Evolutionary conservation across 2,113 vertebrate genomes (phyloP), one percentile per base, ranked within the genome.

Genomic region (Zapus hudsonius): DNA sequence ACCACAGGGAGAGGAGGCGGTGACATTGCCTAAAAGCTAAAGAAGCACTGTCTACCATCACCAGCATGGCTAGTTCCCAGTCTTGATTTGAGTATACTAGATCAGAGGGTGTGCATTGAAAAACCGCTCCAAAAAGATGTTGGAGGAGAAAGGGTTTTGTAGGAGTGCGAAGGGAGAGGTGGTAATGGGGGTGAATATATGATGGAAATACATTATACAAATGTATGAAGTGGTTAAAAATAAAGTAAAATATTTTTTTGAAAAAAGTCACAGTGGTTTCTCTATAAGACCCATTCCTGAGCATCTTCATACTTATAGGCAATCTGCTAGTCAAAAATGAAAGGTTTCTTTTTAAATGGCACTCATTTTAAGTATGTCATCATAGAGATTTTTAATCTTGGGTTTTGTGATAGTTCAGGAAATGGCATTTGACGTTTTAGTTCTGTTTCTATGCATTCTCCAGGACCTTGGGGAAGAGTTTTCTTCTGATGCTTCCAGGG

Each of bases 371-470:
- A 73, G 33, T 73, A 55, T 42, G 42, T n/a, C 36, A 52, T n/a
- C 20, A 17, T 17, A 42, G 19, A 4, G 6, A 92, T 89, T 84
- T 89, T 92, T 55, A 66, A 83, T 38, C n/a, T 90, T 42, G 64
- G 5, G 25, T 69, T 94, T 47, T 47, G 42, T 11, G 16, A 59
- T 80, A 33, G 4, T 11, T n/a, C 80, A 1, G 25, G 82, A 95
- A 88, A 85, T 74, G 33, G 25, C 29, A 22, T 55, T 52, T 33
- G 69, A 52, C 73, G n/a, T n/a, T n/a, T 78, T 81, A 15, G 87
- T 91, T 73, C 63, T 76, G 22, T 29, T 88, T 92, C 57, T 91
- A 75, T 82, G 47, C 3, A 40, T 85, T 86, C 10, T 82, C 42
- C 3, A 69, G 47, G 33, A 16, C 10, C 29, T 13, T 70, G 29